Percentiles rank a stretch among this genome's conserved stretches.
phyloP scores from a whole-genome alignment of 2,888 invertebrate genomes.

The Xestia xanthographa region DNA sequence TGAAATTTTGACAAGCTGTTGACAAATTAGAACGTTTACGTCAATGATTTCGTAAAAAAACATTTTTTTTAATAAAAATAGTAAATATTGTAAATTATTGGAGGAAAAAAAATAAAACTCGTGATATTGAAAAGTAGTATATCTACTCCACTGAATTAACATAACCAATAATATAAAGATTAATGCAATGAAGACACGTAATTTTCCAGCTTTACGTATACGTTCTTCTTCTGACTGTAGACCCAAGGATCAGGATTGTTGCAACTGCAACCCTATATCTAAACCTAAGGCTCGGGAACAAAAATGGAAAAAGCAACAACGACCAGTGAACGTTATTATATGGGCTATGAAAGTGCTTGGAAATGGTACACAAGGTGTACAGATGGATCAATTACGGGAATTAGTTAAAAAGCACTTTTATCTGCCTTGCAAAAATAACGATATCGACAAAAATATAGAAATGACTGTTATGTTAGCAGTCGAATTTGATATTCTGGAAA shows the following conservation, averaged over 20 bases:
- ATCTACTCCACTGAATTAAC: conserved; percentile 7
- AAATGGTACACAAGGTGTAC: conserved; percentile 70
- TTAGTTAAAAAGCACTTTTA: conserved; percentile 75
- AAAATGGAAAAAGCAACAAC: conserved; percentile 45
- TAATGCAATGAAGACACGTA: conserved; percentile 64
- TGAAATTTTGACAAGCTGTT: conserved; percentile 8
- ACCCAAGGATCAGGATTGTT: background rate
- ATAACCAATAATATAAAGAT: conserved; percentile 21
- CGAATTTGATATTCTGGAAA: conserved; percentile 75
- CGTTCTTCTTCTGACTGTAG: conserved; percentile 58
- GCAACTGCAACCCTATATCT: background rate
- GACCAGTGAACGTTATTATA: conserved; percentile 76
- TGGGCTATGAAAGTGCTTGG: conserved; percentile 79
- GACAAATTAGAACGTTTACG: conserved; percentile 12
- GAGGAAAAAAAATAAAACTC: conserved; percentile 21
- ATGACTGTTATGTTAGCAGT: conserved; percentile 73
- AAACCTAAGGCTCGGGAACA: conserved; percentile 63
- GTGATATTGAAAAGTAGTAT: background rate
- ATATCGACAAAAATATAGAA: conserved; percentile 75
- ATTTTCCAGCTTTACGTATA: conserved; percentile 69
- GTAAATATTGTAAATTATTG: background rate
- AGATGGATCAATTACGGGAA: conserved; percentile 71
- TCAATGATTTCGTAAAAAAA: conserved; percentile 10
- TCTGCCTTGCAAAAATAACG: conserved; percentile 72
- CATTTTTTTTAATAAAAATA: conserved; percentile 9